Evolutionary conservation across 2,888 invertebrate genomes (phyloP).

Genomic region (Odontomyia ornata): DNA sequence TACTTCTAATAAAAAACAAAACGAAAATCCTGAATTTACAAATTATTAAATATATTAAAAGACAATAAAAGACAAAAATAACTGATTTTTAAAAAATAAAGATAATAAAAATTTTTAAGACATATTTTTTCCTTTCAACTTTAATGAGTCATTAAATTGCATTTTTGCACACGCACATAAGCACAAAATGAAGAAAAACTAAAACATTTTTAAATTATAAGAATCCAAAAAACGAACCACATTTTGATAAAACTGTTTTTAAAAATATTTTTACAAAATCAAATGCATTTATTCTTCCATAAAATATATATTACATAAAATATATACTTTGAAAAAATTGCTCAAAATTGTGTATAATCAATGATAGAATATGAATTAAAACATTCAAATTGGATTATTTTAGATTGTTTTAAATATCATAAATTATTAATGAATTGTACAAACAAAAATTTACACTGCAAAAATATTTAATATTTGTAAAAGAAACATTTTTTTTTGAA

Average conservation of each 20-base stretch:
- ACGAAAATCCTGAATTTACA: conserved; percentile 2
- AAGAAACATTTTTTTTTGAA: too few relatives aligned
- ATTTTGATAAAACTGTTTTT: conserved; percentile 11
- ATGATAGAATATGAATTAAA: too few relatives aligned
- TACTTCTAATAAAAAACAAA: too few relatives aligned
- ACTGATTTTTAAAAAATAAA: too few relatives aligned
- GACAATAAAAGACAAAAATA: conserved; percentile 37
- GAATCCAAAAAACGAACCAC: background rate
- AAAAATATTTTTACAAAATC: background rate
- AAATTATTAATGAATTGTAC: conserved; percentile 12
- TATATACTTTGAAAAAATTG: conserved; percentile 13
- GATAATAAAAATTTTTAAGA: background rate
- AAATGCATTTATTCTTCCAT: conserved; percentile 11
- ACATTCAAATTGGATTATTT: conserved; percentile 2
- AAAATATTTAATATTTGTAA: background rate
- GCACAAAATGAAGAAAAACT: too few relatives aligned
- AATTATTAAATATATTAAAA: background rate
- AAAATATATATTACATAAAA: too few relatives aligned
- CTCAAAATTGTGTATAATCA: conserved; percentile 1
- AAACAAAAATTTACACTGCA: conserved; percentile 25
- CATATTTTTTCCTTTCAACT: conserved; percentile 29
- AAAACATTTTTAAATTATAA: background rate
- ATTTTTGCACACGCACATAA: conserved; percentile 3
- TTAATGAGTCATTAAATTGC: conserved; percentile 28
- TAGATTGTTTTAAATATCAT: background rate